These are phyloP conservation scores for Hemitrygon akajei DNA, from an alignment of 2,797 vertebrate species.

Conservation along the genomic window DNA sequence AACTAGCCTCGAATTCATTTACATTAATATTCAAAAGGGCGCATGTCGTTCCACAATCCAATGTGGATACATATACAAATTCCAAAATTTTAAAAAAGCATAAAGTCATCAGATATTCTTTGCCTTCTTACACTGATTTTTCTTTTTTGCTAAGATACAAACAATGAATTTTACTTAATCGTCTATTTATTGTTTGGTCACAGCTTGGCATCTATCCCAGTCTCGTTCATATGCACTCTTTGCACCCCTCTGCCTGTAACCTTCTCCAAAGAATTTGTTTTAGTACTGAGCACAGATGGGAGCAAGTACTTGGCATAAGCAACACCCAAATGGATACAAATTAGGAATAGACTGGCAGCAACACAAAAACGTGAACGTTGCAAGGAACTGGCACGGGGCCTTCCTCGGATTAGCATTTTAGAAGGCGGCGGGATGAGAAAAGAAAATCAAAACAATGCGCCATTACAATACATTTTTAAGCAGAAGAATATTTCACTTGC, in stretches of 20 bases:
- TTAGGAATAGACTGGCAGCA: conserved; percentile 40
- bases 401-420: conserved; percentile 40
- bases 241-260: conserved; percentile 40
- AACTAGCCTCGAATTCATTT: conserved; percentile 44
- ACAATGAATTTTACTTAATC: conserved; percentile 45
- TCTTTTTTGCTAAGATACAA: conserved; percentile 41
- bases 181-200: conserved; percentile 41
- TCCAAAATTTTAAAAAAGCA: conserved; percentile 40
- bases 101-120: conserved; percentile 20
- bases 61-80: conserved; percentile 36
- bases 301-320: conserved; percentile 42
- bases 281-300: conserved; percentile 42
- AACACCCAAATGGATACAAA: conserved; percentile 44
- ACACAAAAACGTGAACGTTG: conserved; percentile 42
- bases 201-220: conserved; percentile 40
- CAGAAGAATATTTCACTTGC: conserved; percentile 31
- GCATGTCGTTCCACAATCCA: conserved; percentile 42
- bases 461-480: background rate
- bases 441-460: background rate
- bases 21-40: conserved; percentile 45
- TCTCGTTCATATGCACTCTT: conserved; percentile 44
- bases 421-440: conserved; percentile 37
- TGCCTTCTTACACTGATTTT: conserved; percentile 38
- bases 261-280: conserved; percentile 42
- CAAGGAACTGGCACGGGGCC: conserved; percentile 37